These are phyloP conservation scores for Muraenolepis orangiensis DNA, from an alignment of 2,797 vertebrate genomes.

Conservation along the genomic window DNA sequence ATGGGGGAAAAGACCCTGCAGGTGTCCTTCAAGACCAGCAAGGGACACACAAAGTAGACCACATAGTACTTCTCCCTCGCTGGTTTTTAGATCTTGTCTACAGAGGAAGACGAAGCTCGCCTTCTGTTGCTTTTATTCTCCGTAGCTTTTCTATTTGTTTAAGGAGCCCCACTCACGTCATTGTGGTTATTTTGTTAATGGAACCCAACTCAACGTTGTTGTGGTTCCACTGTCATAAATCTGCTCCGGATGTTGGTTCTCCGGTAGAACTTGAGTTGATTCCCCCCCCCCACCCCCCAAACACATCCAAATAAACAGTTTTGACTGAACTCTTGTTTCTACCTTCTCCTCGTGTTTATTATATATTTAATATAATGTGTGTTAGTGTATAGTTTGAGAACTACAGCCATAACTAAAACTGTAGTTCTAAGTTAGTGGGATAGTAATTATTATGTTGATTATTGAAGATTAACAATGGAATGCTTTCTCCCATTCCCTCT, in stretches of 20 bases:
- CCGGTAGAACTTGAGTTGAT: too few relatives aligned
- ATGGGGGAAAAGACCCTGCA: slow-evolving; percentile 97
- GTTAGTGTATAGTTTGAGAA: too few relatives aligned
- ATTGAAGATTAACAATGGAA: too few relatives aligned
- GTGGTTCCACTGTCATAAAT: neutral
- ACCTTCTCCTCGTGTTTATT: too few relatives aligned
- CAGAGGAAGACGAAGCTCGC: neutral
- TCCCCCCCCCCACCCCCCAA: neutral
- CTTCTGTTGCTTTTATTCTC: neutral
- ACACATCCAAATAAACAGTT: neutral
- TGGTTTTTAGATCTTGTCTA: neutral
- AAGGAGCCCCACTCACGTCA: neutral
- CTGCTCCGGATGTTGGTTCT: too few relatives aligned
- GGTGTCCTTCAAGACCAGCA: slow-evolving; percentile 99
- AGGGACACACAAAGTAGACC: slow-evolving; percentile 87
- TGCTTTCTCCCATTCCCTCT: too few relatives aligned
- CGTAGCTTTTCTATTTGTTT: neutral
- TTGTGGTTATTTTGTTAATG: neutral
- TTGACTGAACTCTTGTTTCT: neutral
- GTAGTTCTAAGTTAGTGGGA: too few relatives aligned
- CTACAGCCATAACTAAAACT: too few relatives aligned
- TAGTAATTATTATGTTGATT: too few relatives aligned
- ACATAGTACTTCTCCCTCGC: too few relatives aligned
- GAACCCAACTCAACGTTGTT: neutral
- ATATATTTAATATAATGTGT: too few relatives aligned